Evolutionary conservation across 1,140 invertebrate genomes (phyloP).

Genomic region (Psilanteris sp.): DNA sequence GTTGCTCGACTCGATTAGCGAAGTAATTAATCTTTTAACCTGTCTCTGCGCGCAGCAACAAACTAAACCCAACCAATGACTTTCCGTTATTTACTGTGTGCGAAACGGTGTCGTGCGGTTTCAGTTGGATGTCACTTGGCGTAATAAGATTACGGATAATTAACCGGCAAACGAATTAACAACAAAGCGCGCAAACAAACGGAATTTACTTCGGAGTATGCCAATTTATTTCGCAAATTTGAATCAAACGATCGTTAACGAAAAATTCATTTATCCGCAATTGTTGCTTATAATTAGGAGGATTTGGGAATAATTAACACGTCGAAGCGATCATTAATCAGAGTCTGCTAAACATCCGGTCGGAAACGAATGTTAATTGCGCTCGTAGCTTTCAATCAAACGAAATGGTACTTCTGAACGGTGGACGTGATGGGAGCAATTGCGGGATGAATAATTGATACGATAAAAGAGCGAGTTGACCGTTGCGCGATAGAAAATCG

Average conservation of each 20-base stretch:
- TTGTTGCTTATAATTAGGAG: constrained; percentile 43
- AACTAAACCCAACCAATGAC: constrained; percentile 37
- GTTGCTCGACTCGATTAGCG: constrained; percentile 42
- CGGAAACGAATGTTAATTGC: constrained; percentile 34
- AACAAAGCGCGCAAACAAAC: constrained; percentile 23
- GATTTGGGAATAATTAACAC: constrained; percentile 57
- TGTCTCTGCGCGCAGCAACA: constrained; percentile 30
- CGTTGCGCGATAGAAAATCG: too few species aligned
- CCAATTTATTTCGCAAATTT: constrained; percentile 33
- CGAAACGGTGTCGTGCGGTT: constrained; percentile 40
- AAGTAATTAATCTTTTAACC: constrained; percentile 51
- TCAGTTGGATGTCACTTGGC: constrained; percentile 30
- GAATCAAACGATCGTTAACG: constrained; percentile 32
- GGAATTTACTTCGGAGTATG: constrained; percentile 14
- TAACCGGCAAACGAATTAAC: constrained; percentile 50
- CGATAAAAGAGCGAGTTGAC: neutral
- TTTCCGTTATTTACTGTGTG: constrained; percentile 38
- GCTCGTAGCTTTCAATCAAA: constrained; percentile 24
- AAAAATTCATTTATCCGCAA: constrained; percentile 42
- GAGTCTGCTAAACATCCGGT: constrained; percentile 58
- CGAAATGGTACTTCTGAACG: constrained; percentile 11
- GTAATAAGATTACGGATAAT: constrained; percentile 56
- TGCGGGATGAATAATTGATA: neutral
- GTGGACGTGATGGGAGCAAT: too few species aligned
- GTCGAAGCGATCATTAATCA: constrained; percentile 50